Base-by-base conservation (phyloP, 2,113 vertebrate species). In the Laterallus jamaicensis region DNA sequence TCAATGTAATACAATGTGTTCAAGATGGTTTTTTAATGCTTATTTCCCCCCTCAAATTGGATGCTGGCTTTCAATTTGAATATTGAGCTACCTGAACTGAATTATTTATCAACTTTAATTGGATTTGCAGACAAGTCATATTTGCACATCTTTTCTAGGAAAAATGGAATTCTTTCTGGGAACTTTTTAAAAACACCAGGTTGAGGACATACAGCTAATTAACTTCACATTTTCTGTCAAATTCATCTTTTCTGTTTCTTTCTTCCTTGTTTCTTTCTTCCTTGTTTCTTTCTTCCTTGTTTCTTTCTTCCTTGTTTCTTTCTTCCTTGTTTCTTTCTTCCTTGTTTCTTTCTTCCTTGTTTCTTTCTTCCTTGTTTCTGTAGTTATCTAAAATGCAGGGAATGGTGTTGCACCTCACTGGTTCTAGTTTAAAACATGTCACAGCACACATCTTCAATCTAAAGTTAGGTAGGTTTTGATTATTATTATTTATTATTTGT, bases 1-100 rank as follows among this genome's bases (percentile, higher is more conserved):
- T 96, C 90, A 93, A 40, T 93, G 94, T 96, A 90, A 92, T 74
- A 94, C 95, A 95, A 44, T 86, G 94, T 95, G 88, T 84, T 96
- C 88, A 86, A 77, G 88, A 92, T 95, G 92, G 1, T 88, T 96
- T 95, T 97, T 97, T 97, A 97, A 98, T 95, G 89, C 95, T 96
- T 94, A 96, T 97, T 97, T 97, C 96, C 93, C 83, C 95, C 78
- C 67, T 92, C 90, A 93, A 95, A 97, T 95, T 95, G 93, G 88
- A 90, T 94, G 85, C 92, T 88, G 69, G 79, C 82, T 96, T 95
- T 95, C 89, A 93, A 95, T 97, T 95, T 96, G 92, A 96, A 97
- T 96, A 93, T 87, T 92, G 93, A 97, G 83, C 91, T 96, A 96
- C 96, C 95, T 97, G 90, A 94, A 92, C 92, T 97, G 94, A 97